Conservation (phyloP, 2,113 vertebrate species). For the Albula glossodonta region DNA sequence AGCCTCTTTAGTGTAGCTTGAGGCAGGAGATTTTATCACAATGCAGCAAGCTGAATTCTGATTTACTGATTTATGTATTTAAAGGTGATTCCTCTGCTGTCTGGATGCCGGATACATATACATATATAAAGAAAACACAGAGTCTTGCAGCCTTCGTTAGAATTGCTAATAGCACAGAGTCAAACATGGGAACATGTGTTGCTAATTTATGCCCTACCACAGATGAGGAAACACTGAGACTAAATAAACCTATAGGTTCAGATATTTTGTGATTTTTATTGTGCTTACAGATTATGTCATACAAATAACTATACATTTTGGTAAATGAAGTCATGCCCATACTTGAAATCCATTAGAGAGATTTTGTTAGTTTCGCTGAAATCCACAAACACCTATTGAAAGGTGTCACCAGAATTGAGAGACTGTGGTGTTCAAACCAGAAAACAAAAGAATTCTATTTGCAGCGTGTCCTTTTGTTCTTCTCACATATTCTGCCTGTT, state of each 20-base stretch:
- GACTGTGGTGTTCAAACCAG: background rate
- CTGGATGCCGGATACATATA: background rate
- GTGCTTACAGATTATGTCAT: background rate
- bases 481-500: background rate
- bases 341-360: background rate
- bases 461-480: constrained; percentile 17
- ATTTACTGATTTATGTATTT: background rate
- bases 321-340: background rate
- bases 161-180: no score
- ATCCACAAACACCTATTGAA: background rate
- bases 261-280: background rate
- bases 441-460: constrained; percentile 25
- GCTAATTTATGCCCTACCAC: no score
- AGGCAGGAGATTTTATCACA: background rate
- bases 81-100: background rate
- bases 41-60: background rate
- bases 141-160: background rate
- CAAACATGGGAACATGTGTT: no score
- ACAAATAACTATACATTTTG: background rate
- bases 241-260: background rate
- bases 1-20: background rate
- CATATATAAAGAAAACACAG: no score
- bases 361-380: background rate
- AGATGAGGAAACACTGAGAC: no score
- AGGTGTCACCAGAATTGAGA: constrained; percentile 3